Evolutionary conservation across 2,113 vertebrate species (phyloP), one percentile per base, ranked within the genome.

Genomic region (Isurus oxyrinchus): DNA sequence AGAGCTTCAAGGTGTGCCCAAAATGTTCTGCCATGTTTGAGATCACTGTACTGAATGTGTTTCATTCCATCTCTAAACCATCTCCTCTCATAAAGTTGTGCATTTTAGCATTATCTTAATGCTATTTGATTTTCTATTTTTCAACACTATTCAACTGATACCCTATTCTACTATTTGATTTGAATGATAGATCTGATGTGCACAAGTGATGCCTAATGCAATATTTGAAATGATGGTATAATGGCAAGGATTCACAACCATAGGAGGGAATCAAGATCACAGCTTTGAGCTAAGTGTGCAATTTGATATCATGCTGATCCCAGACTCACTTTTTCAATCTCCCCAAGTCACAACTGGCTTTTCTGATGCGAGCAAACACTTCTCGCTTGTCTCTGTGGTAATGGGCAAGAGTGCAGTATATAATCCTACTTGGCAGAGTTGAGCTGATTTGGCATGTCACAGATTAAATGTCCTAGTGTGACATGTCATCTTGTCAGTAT

Each of bases 391-490:
- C 87, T 57, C 27, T 63, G 35, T 23, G 35, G 31, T 94, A 94
- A 63, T 21, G 16, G 31, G 57, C 91, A 61, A 94, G 91, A 63
- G 91, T 94, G n/a, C 14, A 94, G 59, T 63, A 44, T 63, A 63
- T 94, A 63, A 94, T 63, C 91, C 25, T 94, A 53, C 53, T 90
- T 90, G 87, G 87, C 87, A 25, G 87, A 90, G 87, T 40, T n/a
- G 35, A 63, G 59, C 59, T 63, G 59, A 63, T 94, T 63, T 94
- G 91, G 91, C 57, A 63, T 94, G 59, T 63, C 59, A n/a, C 19
- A 21, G 57, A 40, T 63, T 40, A 63, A 94, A 66, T 94, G 14
- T 90, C 55, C 8, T 90, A 31, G 27, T 57, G 87, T 63, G 31
- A 63, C 35, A 61, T 94, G 59, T 63, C 59, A 40, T 63, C 31